Conservation (phyloP, 2,113 vertebrate genomes). For the Eleginops maclovinus region DNA sequence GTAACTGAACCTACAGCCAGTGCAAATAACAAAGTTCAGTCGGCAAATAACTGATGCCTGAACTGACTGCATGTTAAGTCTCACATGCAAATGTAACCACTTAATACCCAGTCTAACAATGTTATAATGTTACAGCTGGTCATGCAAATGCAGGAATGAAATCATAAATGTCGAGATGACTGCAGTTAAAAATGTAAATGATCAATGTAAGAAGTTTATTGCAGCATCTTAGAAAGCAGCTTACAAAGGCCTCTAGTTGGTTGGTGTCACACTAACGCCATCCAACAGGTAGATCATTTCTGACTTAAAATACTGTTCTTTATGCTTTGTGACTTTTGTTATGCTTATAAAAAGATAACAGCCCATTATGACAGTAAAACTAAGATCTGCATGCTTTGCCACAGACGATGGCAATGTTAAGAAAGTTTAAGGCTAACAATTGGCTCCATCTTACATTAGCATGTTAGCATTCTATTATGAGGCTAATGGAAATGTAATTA, state of each 20-base stretch:
- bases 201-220: not conserved
- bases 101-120: too few relatives aligned
- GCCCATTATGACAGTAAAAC: not conserved
- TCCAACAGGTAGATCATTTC: not conserved
- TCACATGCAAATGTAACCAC: conserved; percentile 38
- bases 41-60: not conserved
- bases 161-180: too few relatives aligned
- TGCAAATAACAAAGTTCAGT: not conserved
- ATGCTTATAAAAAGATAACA: not conserved
- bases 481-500: not conserved
- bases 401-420: not conserved
- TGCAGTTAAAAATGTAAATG: conserved; percentile 17
- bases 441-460: not conserved
- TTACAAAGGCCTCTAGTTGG: not conserved
- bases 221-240: not conserved
- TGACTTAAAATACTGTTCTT: not conserved
- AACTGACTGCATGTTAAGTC: not conserved
- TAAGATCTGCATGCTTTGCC: not conserved
- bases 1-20: not conserved
- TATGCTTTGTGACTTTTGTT: not conserved
- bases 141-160: conserved; percentile 44
- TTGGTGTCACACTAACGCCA: not conserved
- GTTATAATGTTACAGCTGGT: not conserved
- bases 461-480: not conserved
- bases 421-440: not conserved